Conservation (phyloP, 2,888 invertebrate genomes). For the Holacanthella duospinosa region DNA sequence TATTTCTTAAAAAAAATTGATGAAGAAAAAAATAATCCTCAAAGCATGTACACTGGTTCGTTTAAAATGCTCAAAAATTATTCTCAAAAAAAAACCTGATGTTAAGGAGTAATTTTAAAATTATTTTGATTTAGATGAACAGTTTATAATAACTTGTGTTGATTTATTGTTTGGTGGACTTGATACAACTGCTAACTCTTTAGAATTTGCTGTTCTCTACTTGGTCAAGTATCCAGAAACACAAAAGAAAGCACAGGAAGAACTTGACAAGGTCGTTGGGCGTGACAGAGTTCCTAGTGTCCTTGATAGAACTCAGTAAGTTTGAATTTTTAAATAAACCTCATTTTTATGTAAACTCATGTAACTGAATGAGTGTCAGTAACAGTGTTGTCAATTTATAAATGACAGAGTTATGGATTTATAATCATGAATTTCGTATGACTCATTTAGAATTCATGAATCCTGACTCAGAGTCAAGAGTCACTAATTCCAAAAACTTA, state of each 20-base stretch:
- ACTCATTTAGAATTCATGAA: no score
- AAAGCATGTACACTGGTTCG: background rate
- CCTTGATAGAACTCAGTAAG: background rate
- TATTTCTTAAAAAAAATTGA: conserved; percentile 1
- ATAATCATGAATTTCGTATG: no score
- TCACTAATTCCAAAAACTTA: no score
- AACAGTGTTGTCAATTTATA: no score
- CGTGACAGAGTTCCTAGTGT: background rate
- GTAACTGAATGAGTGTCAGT: background rate
- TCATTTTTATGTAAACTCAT: background rate
- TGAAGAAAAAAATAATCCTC: background rate
- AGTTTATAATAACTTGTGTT: background rate
- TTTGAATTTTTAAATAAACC: no score
- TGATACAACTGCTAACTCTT: background rate
- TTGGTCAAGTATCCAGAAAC: conserved; percentile 1
- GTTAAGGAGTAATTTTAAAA: no score
- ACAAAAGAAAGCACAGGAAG: conserved; percentile 5
- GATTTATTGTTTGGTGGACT: conserved; percentile 1
- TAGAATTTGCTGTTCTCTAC: background rate
- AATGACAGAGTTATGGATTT: no score
- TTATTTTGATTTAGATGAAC: background rate
- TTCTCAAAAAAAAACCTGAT: no score
- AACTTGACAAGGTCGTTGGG: conserved; percentile 3
- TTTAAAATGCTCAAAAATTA: background rate
- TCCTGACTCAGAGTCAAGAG: no score